Evolutionary conservation across 2,888 invertebrate genomes (phyloP), one percentile per base, ranked within the genome.

Genomic region (Dascillus cervinus): DNA sequence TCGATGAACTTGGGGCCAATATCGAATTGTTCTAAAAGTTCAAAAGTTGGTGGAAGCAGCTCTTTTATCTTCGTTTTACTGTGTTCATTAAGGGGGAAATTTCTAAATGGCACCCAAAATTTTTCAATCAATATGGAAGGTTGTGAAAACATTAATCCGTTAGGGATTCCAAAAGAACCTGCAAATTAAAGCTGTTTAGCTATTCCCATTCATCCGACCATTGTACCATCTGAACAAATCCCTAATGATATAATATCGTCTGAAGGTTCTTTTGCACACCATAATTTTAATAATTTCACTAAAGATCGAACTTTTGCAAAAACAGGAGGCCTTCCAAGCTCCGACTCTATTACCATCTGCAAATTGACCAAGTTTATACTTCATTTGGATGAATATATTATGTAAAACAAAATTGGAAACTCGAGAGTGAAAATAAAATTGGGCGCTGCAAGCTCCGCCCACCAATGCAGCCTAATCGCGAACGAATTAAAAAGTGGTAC

Each of bases 61-160:
- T 41, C 29, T 21, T 41, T 14, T 17, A 49, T 24, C 34, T 36
- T 29, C 11, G 23, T 27, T 17, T 34, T 35, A 11, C 41, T 29
- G 21, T 43, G 37, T 15, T 37, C 24, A n/a, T 35, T 38, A 4
- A 49, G 10, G 1, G 58, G 58, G 46, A 55, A 58, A 14, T 46
- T 44, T 14, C 37, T 27, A 31, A 47, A 52, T 11, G 73, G 72
- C 31, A 41, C 46, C 74, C 74, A 75, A 41, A 49, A 44, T 11
- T 62, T 65, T 29, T 66, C 49, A 22, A 62, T 47, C 19, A 68
- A 57, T 28, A 58, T 49, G 6, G 64, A 67, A 3, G 76, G 75
- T 54, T 77, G 76, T 1, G 76, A 76, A 60, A 76, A 75, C 24
- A 65, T 56, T 4, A 76, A 64, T 23, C 69, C 60, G 36, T 68